Percentiles rank a stretch among this genome's conserved stretches.
These are phyloP conservation scores for Muraenolepis orangiensis DNA, from an alignment of 2,797 vertebrate genomes.

Conservation along the genomic window DNA sequence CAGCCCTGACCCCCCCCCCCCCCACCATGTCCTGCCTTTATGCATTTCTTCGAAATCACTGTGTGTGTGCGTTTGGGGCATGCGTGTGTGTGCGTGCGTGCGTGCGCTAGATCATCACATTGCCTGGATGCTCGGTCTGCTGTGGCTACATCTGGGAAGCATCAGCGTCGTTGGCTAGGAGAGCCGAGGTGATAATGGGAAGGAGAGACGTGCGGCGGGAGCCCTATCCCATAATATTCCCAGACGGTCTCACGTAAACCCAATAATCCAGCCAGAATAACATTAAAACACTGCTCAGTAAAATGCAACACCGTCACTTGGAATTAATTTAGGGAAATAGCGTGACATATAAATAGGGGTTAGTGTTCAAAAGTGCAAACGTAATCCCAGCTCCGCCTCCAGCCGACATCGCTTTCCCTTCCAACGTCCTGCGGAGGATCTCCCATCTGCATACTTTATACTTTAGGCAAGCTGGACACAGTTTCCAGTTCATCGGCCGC, in stretches of 20 bases:
- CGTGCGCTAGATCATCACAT: background rate
- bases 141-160: conserved; percentile 3
- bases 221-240: background rate
- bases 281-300: background rate
- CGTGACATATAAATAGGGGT: background rate
- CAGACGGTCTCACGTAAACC: background rate
- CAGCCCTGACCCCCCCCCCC: too few species aligned
- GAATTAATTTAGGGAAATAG: background rate
- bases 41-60: background rate
- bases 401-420: background rate
- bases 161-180: background rate
- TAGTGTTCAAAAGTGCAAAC: background rate
- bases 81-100: background rate
- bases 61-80: too few species aligned
- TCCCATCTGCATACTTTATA: background rate
- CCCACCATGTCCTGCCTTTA: background rate
- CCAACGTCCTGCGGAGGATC: background rate
- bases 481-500: background rate
- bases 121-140: background rate
- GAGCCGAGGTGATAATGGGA: background rate
- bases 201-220: background rate
- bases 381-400: background rate
- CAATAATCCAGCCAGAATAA: background rate
- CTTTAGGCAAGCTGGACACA: background rate
- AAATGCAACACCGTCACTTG: background rate